phyloP scores from a whole-genome alignment of 2,797 vertebrate genomes.

The Parauchenoglanis punctatus region DNA sequence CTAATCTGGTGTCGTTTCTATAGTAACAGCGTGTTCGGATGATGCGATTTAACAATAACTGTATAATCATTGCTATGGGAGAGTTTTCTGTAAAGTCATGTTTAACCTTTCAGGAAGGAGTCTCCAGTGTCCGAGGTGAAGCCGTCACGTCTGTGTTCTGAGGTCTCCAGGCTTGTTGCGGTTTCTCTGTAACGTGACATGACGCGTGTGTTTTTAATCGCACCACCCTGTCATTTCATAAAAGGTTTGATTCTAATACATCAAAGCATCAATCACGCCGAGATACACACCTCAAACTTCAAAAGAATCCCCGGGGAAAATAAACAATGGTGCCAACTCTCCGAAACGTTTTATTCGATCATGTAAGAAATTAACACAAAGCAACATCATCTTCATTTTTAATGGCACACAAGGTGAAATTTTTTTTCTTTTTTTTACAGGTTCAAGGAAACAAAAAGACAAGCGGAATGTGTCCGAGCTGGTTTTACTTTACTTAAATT shows the following conservation, averaged over 20 bases:
- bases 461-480: constrained; percentile 60
- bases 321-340: constrained; percentile 40
- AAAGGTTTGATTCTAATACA: no score
- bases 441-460: constrained; percentile 64
- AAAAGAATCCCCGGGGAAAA: neutral
- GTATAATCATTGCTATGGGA: neutral
- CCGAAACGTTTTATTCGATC: constrained; percentile 74
- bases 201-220: no score
- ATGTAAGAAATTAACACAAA: constrained; percentile 83
- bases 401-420: constrained; percentile 81
- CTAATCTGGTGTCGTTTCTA: neutral
- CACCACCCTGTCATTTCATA: no score
- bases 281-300: no score
- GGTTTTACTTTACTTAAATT: constrained; percentile 26
- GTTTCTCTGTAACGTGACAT: no score
- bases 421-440: constrained; percentile 66
- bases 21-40: neutral
- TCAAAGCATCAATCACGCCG: no score
- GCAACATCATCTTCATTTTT: constrained; percentile 70
- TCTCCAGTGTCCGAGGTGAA: neutral
- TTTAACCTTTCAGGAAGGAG: neutral
- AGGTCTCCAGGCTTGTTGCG: no score
- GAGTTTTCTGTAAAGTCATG: no score
- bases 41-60: neutral
- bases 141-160: no score